These are phyloP conservation scores for Cydia splendana DNA, from an alignment of 1,140 invertebrate species.

Conservation along the genomic window DNA sequence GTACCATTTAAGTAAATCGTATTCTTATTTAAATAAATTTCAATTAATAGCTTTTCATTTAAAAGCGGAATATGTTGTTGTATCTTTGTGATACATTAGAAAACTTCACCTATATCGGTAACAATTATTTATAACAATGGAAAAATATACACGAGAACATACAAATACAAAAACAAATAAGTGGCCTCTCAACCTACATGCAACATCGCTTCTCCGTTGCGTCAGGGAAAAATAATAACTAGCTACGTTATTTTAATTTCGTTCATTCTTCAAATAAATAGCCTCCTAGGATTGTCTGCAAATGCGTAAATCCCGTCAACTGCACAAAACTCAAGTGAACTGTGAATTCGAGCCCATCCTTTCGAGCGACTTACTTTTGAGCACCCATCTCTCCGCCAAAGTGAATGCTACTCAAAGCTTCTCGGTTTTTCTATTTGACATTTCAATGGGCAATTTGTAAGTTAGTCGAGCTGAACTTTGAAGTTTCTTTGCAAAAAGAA, in stretches of 20 bases:
- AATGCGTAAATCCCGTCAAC: slow-evolving; percentile 6
- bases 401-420: not conserved
- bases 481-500: not conserved
- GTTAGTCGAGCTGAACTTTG: not conserved
- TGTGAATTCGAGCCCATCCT: not conserved
- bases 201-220: too few species aligned
- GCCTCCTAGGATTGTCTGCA: not conserved
- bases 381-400: not conserved
- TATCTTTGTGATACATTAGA: too few species aligned
- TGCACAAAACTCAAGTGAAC: slow-evolving; percentile 6
- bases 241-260: not conserved
- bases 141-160: too few species aligned
- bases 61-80: too few species aligned
- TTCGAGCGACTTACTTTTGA: not conserved
- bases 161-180: too few species aligned
- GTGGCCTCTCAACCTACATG: too few species aligned
- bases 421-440: slow-evolving; percentile 7
- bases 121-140: too few species aligned
- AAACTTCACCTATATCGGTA: too few species aligned
- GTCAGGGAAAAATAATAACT: too few species aligned
- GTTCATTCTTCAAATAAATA: not conserved
- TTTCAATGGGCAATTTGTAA: not conserved
- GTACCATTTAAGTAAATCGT: too few species aligned
- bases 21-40: too few species aligned
- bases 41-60: too few species aligned